Percentiles rank a stretch among this genome's conserved stretches.
These are phyloP conservation scores for Prunella himalayana DNA, from an alignment of 2,113 vertebrate species.

Conservation along the genomic window DNA sequence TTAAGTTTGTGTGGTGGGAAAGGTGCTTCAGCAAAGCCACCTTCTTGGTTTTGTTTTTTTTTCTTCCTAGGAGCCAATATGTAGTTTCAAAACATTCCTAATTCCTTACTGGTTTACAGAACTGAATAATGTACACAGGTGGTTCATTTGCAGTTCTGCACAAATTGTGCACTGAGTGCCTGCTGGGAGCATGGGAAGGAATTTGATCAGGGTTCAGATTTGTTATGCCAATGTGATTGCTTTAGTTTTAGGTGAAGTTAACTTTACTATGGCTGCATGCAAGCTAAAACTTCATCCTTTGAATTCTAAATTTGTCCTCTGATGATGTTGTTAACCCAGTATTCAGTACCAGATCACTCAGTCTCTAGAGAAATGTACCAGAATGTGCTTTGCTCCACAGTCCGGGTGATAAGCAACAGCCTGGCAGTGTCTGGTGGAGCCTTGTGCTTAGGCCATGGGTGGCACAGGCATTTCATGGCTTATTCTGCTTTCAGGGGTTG, in stretches of 20 bases:
- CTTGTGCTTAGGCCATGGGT: neutral
- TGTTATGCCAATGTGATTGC: neutral
- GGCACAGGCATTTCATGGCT: neutral
- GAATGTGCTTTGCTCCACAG: neutral
- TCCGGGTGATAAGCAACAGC: neutral
- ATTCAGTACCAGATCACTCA: neutral
- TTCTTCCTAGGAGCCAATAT: neutral
- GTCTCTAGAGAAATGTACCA: neutral
- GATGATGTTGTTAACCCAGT: neutral
- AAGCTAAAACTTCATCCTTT: neutral
- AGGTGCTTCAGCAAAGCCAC: neutral
- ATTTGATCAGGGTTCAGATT: neutral
- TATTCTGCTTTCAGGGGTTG: neutral
- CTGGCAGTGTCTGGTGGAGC: neutral
- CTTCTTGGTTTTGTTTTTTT: accelerated
- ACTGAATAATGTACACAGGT: accelerated
- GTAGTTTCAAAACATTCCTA: neutral
- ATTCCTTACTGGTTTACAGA: neutral
- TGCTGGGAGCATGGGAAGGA: neutral
- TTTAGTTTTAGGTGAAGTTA: neutral
- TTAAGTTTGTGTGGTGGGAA: neutral
- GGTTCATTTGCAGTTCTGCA: neutral
- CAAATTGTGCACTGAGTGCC: neutral
- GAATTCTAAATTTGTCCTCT: neutral
- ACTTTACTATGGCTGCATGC: neutral